These are phyloP conservation scores for Bovichtus diacanthus DNA, from an alignment of 2,797 vertebrate species.

Conservation along the genomic window DNA sequence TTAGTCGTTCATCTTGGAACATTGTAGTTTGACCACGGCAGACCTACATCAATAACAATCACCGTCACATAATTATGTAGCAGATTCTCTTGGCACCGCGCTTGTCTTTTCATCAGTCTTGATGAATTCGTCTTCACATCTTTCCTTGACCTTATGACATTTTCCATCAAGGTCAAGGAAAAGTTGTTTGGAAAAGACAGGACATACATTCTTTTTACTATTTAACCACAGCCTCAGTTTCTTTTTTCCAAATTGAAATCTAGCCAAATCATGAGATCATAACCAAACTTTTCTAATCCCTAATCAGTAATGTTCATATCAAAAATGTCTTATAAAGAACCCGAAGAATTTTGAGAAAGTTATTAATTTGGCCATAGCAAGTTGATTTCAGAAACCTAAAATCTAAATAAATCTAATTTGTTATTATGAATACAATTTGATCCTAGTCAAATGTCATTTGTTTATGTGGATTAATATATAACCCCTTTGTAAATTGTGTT, in stretches of 20 bases:
- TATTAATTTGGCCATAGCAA: not conserved
- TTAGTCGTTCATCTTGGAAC: too few relatives aligned
- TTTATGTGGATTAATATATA: conserved; percentile 10
- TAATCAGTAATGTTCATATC: not conserved
- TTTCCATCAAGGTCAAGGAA: too few relatives aligned
- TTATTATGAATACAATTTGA: conserved; percentile 9
- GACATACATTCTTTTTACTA: too few relatives aligned
- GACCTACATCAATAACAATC: too few relatives aligned
- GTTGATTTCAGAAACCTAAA: not conserved
- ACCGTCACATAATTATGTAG: too few relatives aligned
- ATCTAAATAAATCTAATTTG: not conserved
- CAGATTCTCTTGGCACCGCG: too few relatives aligned
- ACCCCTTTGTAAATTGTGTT: not conserved
- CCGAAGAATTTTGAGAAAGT: not conserved
- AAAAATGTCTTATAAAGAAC: not conserved
- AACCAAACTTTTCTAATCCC: not conserved
- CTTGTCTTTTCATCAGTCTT: too few relatives aligned
- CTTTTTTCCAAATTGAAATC: not conserved
- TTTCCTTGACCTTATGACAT: too few relatives aligned
- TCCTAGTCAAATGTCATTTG: not conserved
- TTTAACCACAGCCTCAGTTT: not conserved
- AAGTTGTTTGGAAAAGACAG: too few relatives aligned
- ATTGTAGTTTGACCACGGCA: too few relatives aligned
- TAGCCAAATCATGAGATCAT: not conserved
- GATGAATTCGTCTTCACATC: too few relatives aligned